phyloP scores from a whole-genome alignment of 2,797 vertebrate species.

The Gobio occitaniae region DNA sequence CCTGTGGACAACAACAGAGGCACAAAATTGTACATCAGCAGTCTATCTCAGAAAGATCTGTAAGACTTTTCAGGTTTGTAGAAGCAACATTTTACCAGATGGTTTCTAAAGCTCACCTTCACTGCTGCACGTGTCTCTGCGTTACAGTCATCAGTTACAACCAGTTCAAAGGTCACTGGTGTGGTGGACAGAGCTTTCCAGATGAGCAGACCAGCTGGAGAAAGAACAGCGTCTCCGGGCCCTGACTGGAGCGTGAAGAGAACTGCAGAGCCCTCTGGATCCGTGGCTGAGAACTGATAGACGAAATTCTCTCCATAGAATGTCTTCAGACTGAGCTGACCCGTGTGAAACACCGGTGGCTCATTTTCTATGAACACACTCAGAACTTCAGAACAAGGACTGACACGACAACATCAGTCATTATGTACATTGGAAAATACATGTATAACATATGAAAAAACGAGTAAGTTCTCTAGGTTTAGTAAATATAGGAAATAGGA shows the following conservation, averaged over 20 bases:
- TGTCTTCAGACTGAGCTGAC: conserved; percentile 73
- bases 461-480: background rate
- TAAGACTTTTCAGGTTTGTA: background rate
- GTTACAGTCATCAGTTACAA: conserved; percentile 83
- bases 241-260: conserved; percentile 82
- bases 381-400: background rate
- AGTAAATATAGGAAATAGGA: background rate
- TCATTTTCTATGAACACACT: conserved; percentile 80
- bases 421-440: background rate
- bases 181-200: conserved; percentile 78
- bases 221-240: conserved; percentile 82
- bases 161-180: conserved; percentile 76
- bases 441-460: background rate
- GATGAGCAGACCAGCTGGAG: conserved; percentile 83
- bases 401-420: background rate
- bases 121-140: conserved; percentile 75
- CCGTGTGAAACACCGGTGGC: conserved; percentile 79
- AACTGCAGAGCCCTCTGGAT: conserved; percentile 86
- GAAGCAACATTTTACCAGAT: background rate
- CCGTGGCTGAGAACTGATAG: conserved; percentile 84
- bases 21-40: background rate
- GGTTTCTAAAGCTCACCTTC: conserved; percentile 73
- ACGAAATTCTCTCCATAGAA: conserved; percentile 88
- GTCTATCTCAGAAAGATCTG: background rate
- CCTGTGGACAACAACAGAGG: too few relatives aligned